phyloP scores from a whole-genome alignment of 2,888 invertebrate genomes.

The Blastobasis adustella region DNA sequence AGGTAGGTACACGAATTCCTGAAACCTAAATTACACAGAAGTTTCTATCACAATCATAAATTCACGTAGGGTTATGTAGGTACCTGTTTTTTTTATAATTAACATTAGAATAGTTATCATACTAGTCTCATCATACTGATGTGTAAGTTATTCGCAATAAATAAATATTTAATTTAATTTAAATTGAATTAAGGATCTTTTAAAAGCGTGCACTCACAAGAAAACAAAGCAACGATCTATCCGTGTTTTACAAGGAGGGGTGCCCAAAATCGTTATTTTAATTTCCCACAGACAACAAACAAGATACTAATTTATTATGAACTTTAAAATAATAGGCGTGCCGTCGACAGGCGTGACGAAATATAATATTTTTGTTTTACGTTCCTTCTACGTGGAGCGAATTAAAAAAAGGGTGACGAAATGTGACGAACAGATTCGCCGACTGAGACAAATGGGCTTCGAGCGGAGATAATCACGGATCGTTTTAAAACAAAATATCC shows the following conservation, averaged over 20 bases:
- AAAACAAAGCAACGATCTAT: no score
- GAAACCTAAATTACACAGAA: no score
- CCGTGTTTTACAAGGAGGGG: constrained; percentile 2
- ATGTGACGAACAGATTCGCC: constrained; percentile 27
- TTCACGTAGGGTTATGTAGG: no score
- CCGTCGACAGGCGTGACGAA: constrained; percentile 60
- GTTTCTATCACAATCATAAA: no score
- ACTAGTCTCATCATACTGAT: no score
- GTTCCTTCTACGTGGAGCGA: constrained; percentile 41
- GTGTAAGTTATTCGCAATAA: no score
- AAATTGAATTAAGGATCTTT: no score
- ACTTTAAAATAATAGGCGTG: constrained; percentile 50
- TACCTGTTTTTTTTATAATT: no score
- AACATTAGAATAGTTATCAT: no score
- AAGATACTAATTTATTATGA: constrained; percentile 49
- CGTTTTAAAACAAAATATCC: constrained; percentile 20
- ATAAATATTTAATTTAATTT: no score
- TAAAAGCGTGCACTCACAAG: no score
- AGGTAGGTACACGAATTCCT: no score
- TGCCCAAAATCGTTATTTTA: constrained; percentile 10
- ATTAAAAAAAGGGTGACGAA: constrained; percentile 53
- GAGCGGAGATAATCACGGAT: constrained; percentile 40
- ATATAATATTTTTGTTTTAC: constrained; percentile 58
- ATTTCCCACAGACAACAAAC: constrained; percentile 29
- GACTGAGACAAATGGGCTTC: constrained; percentile 14